These are phyloP conservation scores for Saccopteryx bilineata DNA, from an alignment of 2,113 vertebrate genomes.

Conservation along the genomic window DNA sequence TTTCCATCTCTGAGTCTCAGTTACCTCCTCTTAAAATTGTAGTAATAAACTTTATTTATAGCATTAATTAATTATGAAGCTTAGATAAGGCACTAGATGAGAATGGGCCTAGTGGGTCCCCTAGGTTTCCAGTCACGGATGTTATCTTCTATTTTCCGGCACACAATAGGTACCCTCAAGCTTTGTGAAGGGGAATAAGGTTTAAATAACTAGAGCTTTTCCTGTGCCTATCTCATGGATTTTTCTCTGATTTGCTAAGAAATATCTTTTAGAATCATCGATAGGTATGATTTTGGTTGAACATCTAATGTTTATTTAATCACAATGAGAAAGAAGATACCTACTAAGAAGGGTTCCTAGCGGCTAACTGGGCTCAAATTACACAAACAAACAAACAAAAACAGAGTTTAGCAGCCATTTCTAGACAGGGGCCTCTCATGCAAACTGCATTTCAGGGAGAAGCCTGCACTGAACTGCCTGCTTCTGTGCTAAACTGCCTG, in stretches of 20 bases:
- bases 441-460: no score
- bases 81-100: neutral
- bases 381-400: no score
- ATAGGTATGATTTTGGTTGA: neutral
- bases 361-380: no score
- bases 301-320: no score
- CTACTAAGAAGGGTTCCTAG: no score
- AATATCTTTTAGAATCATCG: neutral
- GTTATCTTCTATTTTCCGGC: neutral
- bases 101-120: rapidly evolving
- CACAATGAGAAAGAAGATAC: no score
- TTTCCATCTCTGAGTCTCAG: neutral
- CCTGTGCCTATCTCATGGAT: neutral
- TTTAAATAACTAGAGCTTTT: neutral
- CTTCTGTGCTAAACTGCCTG: no score
- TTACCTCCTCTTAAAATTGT: neutral
- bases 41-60: neutral
- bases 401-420: no score
- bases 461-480: no score
- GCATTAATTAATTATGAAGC: neutral
- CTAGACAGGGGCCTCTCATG: no score
- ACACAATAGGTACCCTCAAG: no score
- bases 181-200: neutral
- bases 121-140: no score
- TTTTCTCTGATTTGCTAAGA: neutral